Conservation (phyloP, 2,113 vertebrate genomes). For the Nothocercus nigrocapillus region DNA sequence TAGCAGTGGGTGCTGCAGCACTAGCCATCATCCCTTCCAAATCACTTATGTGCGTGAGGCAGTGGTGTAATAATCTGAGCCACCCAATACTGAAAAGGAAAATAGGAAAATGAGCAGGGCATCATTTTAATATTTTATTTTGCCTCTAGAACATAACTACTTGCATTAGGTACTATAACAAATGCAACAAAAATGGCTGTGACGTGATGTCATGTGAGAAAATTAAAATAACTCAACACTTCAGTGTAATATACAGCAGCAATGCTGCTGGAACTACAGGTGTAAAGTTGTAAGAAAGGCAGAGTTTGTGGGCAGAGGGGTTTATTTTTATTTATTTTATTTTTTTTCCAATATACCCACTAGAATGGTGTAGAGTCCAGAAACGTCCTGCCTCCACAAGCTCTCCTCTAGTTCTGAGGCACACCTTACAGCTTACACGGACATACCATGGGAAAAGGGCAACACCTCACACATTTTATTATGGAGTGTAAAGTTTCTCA, state of each 20-base stretch:
- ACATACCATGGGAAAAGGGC: neutral
- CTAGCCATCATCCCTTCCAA: slow-evolving; percentile 98
- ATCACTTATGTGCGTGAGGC: slow-evolving; percentile 97
- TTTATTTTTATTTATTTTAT: neutral
- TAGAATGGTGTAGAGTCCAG: neutral
- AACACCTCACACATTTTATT: neutral
- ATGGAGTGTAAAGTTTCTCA: neutral
- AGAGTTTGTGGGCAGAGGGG: neutral
- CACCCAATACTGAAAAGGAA: slow-evolving; percentile 90
- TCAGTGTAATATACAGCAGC: neutral
- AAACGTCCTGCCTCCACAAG: neutral
- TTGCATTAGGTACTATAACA: neutral
- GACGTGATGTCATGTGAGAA: neutral
- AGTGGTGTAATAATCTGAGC: slow-evolving; percentile 96
- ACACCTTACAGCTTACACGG: neutral
- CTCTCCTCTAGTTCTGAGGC: neutral
- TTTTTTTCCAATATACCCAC: too few species aligned
- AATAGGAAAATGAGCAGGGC: neutral
- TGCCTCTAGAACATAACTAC: neutral
- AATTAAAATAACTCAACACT: neutral
- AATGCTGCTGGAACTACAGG: neutral
- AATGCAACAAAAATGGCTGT: neutral
- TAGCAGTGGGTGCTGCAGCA: slow-evolving; percentile 96
- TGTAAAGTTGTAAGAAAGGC: neutral
- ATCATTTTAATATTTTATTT: neutral